Evolutionary conservation across 2,113 vertebrate genomes (phyloP).

Genomic region (Pygoscelis adeliae): DNA sequence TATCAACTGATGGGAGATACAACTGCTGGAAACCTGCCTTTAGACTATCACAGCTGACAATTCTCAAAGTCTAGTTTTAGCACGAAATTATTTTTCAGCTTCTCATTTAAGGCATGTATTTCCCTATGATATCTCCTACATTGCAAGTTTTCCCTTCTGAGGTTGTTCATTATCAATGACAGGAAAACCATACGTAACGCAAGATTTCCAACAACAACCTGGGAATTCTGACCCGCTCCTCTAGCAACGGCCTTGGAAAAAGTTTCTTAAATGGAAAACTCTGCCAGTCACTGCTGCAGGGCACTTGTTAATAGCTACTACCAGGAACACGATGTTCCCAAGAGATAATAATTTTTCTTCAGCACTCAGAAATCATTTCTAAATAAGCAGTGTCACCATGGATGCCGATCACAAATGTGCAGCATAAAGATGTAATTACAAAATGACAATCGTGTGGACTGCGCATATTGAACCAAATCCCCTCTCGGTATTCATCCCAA

Average conservation of each 20-base stretch:
- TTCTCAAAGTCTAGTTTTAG: not conserved
- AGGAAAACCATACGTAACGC: not conserved
- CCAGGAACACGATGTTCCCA: not conserved
- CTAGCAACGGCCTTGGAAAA: not conserved
- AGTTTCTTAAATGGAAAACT: not conserved
- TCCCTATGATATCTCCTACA: not conserved
- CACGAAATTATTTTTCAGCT: not conserved
- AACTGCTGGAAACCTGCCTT: not conserved
- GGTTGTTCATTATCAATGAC: not conserved
- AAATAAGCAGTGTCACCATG: slow-evolving; percentile 23
- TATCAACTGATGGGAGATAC: not conserved
- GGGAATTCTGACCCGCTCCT: not conserved
- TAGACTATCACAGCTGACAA: not conserved
- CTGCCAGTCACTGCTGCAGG: not conserved
- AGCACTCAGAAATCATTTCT: not conserved
- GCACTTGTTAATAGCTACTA: not conserved
- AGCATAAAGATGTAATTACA: not conserved
- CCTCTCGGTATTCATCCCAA: not conserved
- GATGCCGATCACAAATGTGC: slow-evolving; percentile 18
- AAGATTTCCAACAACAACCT: not conserved
- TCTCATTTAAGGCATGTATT: not conserved
- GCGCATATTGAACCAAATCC: not conserved
- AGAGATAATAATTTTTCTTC: not conserved
- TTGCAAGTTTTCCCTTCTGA: not conserved
- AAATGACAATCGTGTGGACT: not conserved